Evolutionary conservation across 1,140 invertebrate species (phyloP).

Genomic region (Brachionus rotundiformis): DNA sequence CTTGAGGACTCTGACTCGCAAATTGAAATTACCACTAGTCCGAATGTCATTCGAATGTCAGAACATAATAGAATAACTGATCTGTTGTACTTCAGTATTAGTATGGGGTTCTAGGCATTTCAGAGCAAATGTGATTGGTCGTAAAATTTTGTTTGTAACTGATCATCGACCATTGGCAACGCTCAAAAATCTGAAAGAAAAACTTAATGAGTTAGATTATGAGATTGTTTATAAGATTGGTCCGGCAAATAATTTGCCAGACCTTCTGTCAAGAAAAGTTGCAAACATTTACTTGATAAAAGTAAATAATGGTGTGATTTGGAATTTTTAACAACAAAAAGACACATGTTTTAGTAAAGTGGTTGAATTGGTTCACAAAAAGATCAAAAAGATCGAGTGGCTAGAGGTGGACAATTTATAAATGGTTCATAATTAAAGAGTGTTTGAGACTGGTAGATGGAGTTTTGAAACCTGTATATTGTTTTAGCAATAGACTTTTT

Average conservation of each 20-base stretch:
- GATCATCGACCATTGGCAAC: slow-evolving; percentile 21
- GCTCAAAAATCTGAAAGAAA: slow-evolving; percentile 18
- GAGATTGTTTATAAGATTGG: slow-evolving; percentile 17
- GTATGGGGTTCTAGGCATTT: not conserved
- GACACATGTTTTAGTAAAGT: not conserved
- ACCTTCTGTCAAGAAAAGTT: not conserved
- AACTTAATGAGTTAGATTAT: not conserved
- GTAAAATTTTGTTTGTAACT: not conserved
- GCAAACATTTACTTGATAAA: slow-evolving; percentile 15
- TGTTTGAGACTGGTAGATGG: not conserved
- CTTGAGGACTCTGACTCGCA: too few relatives aligned
- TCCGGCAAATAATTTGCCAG: not conserved
- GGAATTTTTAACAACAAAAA: not conserved
- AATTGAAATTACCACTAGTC: too few relatives aligned
- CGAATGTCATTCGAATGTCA: too few relatives aligned
- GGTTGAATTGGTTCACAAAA: not conserved
- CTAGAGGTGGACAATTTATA: not conserved
- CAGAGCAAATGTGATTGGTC: not conserved
- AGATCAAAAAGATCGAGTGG: not conserved
- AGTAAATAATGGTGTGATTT: not conserved
- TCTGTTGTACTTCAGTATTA: too few relatives aligned
- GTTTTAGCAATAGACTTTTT: not conserved
- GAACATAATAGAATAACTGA: too few relatives aligned
- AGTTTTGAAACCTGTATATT: slow-evolving; percentile 2
- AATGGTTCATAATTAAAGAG: not conserved